Evolutionary conservation across 2,113 vertebrate genomes (phyloP).

Genomic region (Butastur rufipennis): DNA sequence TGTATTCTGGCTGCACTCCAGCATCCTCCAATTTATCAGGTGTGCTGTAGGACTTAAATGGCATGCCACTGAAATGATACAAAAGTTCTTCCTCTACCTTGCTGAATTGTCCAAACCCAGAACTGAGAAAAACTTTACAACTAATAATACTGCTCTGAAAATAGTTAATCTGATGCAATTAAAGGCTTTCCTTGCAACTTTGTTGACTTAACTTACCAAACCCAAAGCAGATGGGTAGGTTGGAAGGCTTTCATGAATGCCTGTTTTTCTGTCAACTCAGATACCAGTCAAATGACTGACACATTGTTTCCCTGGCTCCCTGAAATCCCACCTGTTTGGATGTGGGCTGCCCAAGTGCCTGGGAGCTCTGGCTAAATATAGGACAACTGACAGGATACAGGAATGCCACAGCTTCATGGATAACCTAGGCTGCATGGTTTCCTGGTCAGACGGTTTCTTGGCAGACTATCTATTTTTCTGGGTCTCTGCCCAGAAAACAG

Average conservation of each 20-base stretch:
- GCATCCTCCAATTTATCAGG: not conserved
- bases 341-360: not conserved
- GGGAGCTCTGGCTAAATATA: not conserved
- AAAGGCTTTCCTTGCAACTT: not conserved
- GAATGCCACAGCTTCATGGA: not conserved
- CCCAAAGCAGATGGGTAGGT: not conserved
- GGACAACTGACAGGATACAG: not conserved
- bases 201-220: not conserved
- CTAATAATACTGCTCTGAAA: not conserved
- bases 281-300: not conserved
- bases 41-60: not conserved
- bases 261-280: not conserved
- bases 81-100: not conserved
- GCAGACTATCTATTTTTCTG: not conserved
- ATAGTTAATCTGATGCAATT: not conserved
- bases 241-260: not conserved
- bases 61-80: not conserved
- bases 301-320: not conserved
- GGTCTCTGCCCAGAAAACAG: not conserved
- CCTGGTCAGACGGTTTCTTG: not conserved
- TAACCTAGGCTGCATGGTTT: not conserved
- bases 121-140: not conserved
- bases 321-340: slow-evolving; percentile 2
- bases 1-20: not conserved
- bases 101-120: not conserved